Evolutionary conservation across 2,797 vertebrate genomes (phyloP), one percentile per base, ranked within the genome.

Genomic region (Lerista edwardsae): DNA sequence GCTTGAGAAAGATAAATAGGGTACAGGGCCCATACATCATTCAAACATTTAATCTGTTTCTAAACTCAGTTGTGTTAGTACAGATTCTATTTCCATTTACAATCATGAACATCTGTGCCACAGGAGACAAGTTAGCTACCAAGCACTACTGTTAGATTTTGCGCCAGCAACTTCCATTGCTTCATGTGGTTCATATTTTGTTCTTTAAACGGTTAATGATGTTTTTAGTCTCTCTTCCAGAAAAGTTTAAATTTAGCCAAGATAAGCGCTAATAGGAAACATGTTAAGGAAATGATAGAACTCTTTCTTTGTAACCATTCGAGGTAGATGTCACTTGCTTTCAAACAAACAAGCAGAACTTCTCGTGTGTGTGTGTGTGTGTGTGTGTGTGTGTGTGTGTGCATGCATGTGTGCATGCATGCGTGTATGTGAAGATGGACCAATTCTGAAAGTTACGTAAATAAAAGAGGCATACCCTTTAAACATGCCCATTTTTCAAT

Each of bases 111-210:
- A 96, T 96, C 95, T 97, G 96, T 83, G 93, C 62, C 84, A 62
- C 95, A 96, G 95, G 94, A 95, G 93, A 91, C 61, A 93, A 84
- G 87, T 88, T 91, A 93, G 95, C 96, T 96, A 95, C 96, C 95
- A 95, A 95, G 91, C 93, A 88, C 94, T 95, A 94, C 96, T 95
- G 96, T 95, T 95, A 96, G 96, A 96, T 96, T 96, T 90, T 95
- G 95, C 87, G 94, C 95, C 96, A 96, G 92, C 93, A 86, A 92
- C 88, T 88, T 93, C 89, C 91, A 84, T 93, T 90, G 93, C 95
- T 96, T 96, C 96, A 96, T 96, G 96, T 97, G 96, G 96, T 95
- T 96, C 94, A 91, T 95, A 95, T 96, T 96, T 96, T 92, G 94
- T 94, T 94, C 95, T 96, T 95, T 93, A 96, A 96, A 95, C 94